Percentiles rank a stretch among this genome's conserved stretches.
Conservation (phyloP, 2,113 vertebrate species). For the Myotis brandtii region DNA sequence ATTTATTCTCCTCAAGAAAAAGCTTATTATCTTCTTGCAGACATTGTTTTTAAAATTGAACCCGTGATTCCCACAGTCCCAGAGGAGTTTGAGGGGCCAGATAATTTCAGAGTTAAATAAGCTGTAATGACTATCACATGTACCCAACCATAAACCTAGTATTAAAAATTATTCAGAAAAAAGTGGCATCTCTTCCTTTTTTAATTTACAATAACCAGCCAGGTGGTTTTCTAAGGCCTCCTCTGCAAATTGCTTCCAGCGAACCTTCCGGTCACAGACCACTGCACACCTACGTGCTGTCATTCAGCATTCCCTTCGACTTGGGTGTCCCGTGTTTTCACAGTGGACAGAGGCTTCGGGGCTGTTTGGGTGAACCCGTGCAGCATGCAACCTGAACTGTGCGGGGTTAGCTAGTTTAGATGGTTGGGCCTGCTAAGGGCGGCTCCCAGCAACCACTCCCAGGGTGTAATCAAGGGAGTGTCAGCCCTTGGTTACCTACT, state of each 20-base stretch:
- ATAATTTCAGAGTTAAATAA: constrained; percentile 92
- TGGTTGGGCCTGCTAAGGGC: not conserved
- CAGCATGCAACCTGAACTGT: not conserved
- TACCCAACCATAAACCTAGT: constrained; percentile 87
- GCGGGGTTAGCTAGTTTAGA: not conserved
- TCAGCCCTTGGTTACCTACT: not conserved
- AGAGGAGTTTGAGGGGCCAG: constrained; percentile 85
- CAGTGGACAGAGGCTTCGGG: constrained; percentile 79
- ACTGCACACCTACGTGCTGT: constrained; percentile 88
- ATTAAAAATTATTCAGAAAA: constrained; percentile 87
- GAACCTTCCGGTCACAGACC: constrained; percentile 89
- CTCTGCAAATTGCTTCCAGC: constrained; percentile 91
- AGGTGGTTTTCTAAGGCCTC: constrained; percentile 90
- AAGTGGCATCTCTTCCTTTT: constrained; percentile 91
- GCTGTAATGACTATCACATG: constrained; percentile 92
- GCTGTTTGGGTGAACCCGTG: constrained; percentile 47
- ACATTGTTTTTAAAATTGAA: constrained; percentile 87
- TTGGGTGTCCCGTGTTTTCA: constrained; percentile 87
- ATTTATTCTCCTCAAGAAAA: constrained; percentile 78
- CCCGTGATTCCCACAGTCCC: constrained; percentile 83
- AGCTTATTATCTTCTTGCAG: constrained; percentile 83
- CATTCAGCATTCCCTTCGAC: constrained; percentile 85
- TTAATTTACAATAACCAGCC: constrained; percentile 90
- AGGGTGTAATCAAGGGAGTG: not conserved
- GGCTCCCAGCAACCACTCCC: not conserved